phyloP scores from a whole-genome alignment of 2,888 invertebrate species.

The Eupithecia subfuscata region DNA sequence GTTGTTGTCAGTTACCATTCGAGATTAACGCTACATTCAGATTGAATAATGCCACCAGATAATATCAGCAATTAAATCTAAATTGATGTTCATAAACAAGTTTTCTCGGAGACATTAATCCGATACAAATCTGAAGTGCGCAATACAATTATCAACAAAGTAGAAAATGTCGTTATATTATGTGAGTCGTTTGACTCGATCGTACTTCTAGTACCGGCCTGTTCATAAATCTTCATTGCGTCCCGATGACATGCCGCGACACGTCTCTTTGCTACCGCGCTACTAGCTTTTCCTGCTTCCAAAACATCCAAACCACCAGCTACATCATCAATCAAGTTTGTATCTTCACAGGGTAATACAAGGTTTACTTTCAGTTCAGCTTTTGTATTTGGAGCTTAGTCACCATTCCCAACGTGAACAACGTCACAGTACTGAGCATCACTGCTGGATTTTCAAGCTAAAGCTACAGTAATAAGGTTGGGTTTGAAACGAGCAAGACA shows the following conservation, averaged over 20 bases:
- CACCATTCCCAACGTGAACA: constrained; percentile 66
- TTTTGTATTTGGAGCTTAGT: constrained; percentile 55
- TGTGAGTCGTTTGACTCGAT: constrained; percentile 66
- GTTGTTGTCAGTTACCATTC: constrained; percentile 5
- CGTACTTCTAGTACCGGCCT: constrained; percentile 64
- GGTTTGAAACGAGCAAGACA: constrained; percentile 53
- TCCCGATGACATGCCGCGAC: constrained; percentile 83
- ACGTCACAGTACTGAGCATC: constrained; percentile 58
- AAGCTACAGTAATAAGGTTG: constrained; percentile 58
- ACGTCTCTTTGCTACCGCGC: constrained; percentile 81
- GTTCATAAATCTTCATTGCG: constrained; percentile 84
- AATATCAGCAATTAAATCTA: constrained; percentile 36
- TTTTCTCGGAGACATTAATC: constrained; percentile 38
- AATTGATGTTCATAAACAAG: constrained; percentile 40
- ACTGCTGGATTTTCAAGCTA: constrained; percentile 61
- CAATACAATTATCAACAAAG: constrained; percentile 64
- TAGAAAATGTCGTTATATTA: constrained; percentile 62
- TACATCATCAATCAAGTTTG: constrained; percentile 42
- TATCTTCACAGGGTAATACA: constrained; percentile 44
- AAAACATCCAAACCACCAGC: constrained; percentile 59
- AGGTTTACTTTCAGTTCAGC: constrained; percentile 35
- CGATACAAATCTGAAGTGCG: constrained; percentile 54
- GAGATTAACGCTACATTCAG: constrained; percentile 20
- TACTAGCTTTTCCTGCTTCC: constrained; percentile 53
- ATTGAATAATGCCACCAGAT: constrained; percentile 34